Evolutionary conservation across 2,113 vertebrate genomes (phyloP), one percentile per base, ranked within the genome.

Genomic region (Dendropsophus ebraccatus): DNA sequence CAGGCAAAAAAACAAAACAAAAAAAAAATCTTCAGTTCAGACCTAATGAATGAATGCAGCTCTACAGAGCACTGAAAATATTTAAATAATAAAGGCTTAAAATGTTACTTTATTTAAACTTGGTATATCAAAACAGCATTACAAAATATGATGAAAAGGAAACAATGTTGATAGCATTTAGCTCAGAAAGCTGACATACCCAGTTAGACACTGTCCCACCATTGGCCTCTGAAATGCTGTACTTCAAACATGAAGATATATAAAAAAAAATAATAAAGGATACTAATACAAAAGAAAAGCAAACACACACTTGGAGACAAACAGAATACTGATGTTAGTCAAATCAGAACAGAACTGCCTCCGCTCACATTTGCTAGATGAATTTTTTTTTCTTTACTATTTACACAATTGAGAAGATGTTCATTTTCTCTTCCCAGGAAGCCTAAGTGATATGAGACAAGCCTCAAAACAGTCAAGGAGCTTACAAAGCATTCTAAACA

Each of bases 271-370:
- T 5, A 47, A 16, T 28, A n/a, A n/a, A n/a, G n/a, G 32, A 60
- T 81, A 65, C 28, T 19, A 75, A 74, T 70, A 52, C 21, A 9
- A 49, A 70, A 37, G 12, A 19, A 9, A 73, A 45, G 28, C 13
- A 28, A 41, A 56, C 4, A 49, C 10, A 58, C 54, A 62, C 11
- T 4, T 11, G 10, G 70, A 76, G 54, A 54, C 70, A 2, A 62
- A 30, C 13, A 19, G 45, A 74, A 85, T 85, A 85, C 73, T 67
- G 83, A 72, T 73, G 25, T 50, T 32, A 52, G 11, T 52, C 17
- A 58, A 58, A 41, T 3, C 41, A 37, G 50, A 50, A 67, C 41
- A 58, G 16, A 23, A 78, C 67, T 37, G 62, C 76, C 76, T 41
- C 75, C n/a, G 47, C 21, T 49, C 2, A 62, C 54, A 78, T 30